phyloP scores from a whole-genome alignment of 2,888 invertebrate species.

The Chirona hameri region DNA sequence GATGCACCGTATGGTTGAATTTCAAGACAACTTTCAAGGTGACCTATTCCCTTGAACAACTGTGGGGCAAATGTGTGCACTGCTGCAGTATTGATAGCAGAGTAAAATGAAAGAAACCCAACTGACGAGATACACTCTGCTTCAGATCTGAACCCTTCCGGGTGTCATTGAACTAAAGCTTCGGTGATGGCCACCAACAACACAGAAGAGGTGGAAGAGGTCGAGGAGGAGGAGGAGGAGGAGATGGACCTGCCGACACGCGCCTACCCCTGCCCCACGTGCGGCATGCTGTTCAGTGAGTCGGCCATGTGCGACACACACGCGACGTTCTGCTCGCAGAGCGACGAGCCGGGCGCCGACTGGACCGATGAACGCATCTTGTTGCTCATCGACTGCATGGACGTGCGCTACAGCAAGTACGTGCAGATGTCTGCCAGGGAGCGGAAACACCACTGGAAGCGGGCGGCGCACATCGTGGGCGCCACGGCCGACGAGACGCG shows the following conservation, averaged over 20 bases:
- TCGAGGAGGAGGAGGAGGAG: neutral
- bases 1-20: too few relatives aligned
- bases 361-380: neutral
- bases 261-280: neutral
- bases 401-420: neutral
- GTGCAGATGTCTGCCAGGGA: neutral
- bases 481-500: neutral
- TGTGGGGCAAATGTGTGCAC: too few relatives aligned
- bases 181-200: neutral
- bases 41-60: too few relatives aligned
- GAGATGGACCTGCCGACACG: neutral
- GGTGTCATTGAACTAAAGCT: too few relatives aligned
- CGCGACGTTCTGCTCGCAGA: neutral
- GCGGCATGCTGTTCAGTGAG: slow-evolving; percentile 23
- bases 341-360: neutral
- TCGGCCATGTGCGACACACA: neutral
- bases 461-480: neutral
- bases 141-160: too few relatives aligned
- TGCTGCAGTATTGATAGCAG: too few relatives aligned
- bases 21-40: too few relatives aligned
- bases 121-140: too few relatives aligned
- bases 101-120: too few relatives aligned
- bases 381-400: slow-evolving; percentile 1
- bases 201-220: neutral
- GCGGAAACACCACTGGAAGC: neutral